These are phyloP conservation scores for Periplaneta americana DNA, from an alignment of 1,140 invertebrate genomes.

Conservation along the genomic window DNA sequence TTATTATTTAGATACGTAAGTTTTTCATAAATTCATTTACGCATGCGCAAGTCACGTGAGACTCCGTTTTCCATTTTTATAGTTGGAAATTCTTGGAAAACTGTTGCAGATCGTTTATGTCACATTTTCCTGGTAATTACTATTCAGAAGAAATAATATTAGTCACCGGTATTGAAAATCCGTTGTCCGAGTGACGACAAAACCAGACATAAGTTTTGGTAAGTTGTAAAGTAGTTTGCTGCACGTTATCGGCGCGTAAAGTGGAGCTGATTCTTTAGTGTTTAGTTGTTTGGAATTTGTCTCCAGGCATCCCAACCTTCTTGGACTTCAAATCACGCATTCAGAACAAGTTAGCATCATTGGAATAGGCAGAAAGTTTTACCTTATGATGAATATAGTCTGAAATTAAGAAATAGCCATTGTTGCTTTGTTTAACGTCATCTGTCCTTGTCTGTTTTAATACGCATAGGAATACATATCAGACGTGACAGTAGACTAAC, in stretches of 20 bases:
- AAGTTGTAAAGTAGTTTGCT: slow-evolving; percentile 5
- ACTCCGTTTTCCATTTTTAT: slow-evolving; percentile 14
- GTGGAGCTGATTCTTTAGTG: not conserved
- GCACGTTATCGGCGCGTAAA: not conserved
- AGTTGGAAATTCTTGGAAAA: slow-evolving; percentile 13
- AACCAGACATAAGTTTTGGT: slow-evolving; percentile 11
- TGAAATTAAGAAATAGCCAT: not conserved
- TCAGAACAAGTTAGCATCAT: not conserved
- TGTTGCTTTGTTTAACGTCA: not conserved
- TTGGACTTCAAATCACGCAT: not conserved
- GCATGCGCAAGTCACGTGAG: slow-evolving; percentile 18
- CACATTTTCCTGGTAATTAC: slow-evolving; percentile 16
- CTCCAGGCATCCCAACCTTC: not conserved
- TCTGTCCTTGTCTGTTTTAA: not conserved
- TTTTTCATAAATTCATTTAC: not conserved
- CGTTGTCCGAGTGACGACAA: slow-evolving; percentile 17
- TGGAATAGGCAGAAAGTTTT: not conserved
- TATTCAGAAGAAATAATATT: slow-evolving; percentile 17
- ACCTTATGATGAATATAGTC: not conserved
- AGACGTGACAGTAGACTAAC: not conserved
- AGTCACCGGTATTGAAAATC: slow-evolving; percentile 16
- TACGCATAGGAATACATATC: not conserved
- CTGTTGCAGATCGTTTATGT: slow-evolving; percentile 16
- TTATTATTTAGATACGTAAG: not conserved
- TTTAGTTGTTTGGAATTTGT: not conserved